Conservation (phyloP, 1,140 invertebrate species). For the Neodiprion fabricii region DNA sequence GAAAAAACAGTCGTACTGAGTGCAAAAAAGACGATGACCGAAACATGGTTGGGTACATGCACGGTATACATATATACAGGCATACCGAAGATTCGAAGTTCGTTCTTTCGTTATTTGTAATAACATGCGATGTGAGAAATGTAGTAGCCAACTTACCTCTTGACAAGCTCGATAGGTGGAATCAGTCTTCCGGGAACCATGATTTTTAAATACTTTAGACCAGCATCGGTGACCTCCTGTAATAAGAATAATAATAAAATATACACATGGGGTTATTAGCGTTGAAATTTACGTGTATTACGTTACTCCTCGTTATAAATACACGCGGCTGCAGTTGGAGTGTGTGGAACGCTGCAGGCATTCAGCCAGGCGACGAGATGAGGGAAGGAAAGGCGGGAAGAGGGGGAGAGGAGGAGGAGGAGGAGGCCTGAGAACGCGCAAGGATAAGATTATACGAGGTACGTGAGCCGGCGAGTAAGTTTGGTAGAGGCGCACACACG, state of each 20-base stretch:
- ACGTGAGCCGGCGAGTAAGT: not conserved
- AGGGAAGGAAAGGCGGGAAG: constrained; percentile 1
- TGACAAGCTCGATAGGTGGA: constrained; percentile 49
- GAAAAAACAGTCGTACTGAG: too few relatives aligned
- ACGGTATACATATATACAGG: too few relatives aligned
- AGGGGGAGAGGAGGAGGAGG: constrained; percentile 1
- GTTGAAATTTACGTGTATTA: not conserved
- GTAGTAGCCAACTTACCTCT: constrained; percentile 36
- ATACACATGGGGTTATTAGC: constrained; percentile 16
- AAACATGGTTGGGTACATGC: too few relatives aligned
- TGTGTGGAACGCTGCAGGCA: too few relatives aligned
- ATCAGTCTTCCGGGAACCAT: constrained; percentile 61
- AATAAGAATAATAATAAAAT: constrained; percentile 34
- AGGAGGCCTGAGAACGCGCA: not conserved
- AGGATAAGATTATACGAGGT: not conserved
- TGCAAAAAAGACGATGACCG: too few relatives aligned
- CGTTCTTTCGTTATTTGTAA: too few relatives aligned
- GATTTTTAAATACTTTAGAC: constrained; percentile 62
- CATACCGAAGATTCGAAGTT: too few relatives aligned
- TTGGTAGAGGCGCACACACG: not conserved
- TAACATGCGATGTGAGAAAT: too few relatives aligned
- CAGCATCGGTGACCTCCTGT: constrained; percentile 52
- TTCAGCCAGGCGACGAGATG: constrained; percentile 5
- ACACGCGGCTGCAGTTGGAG: too few relatives aligned
- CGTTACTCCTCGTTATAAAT: too few relatives aligned